Evolutionary conservation across 2,797 vertebrate genomes (phyloP).

Genomic region (Gadopsis bispinosus): DNA sequence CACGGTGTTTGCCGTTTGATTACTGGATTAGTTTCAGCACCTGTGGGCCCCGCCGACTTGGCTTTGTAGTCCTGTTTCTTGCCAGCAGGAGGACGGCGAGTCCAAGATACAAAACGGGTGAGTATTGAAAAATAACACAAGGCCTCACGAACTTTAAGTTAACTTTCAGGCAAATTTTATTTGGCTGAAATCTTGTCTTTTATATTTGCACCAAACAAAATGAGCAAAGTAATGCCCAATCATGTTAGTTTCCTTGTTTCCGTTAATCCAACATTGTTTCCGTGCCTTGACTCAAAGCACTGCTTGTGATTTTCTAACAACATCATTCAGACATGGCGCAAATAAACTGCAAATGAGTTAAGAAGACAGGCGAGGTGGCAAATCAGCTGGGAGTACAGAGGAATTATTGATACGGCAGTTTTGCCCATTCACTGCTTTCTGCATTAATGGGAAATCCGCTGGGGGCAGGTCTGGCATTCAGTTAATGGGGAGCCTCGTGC

Average conservation of each 20-base stretch:
- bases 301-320: slow-evolving; percentile 29
- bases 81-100: not conserved
- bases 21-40: slow-evolving; percentile 41
- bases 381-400: slow-evolving; percentile 37
- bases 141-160: not conserved
- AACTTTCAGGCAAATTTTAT: not conserved
- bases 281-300: slow-evolving; percentile 3
- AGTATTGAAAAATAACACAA: slow-evolving; percentile 3
- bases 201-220: slow-evolving; percentile 5
- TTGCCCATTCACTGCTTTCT: slow-evolving; percentile 39
- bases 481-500: slow-evolving; percentile 55
- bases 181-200: not conserved
- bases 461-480: slow-evolving; percentile 44
- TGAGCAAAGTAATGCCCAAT: not conserved
- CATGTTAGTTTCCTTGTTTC: not conserved
- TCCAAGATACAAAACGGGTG: not conserved
- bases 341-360: slow-evolving; percentile 48
- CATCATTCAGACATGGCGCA: slow-evolving; percentile 3
- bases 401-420: slow-evolving; percentile 45
- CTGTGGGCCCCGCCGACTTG: slow-evolving; percentile 8
- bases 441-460: slow-evolving; percentile 46
- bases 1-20: slow-evolving; percentile 25
- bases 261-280: slow-evolving; percentile 15
- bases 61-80: slow-evolving; percentile 7
- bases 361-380: not conserved